Conservation (phyloP, 2,888 invertebrate species). For the Rapana venosa region DNA sequence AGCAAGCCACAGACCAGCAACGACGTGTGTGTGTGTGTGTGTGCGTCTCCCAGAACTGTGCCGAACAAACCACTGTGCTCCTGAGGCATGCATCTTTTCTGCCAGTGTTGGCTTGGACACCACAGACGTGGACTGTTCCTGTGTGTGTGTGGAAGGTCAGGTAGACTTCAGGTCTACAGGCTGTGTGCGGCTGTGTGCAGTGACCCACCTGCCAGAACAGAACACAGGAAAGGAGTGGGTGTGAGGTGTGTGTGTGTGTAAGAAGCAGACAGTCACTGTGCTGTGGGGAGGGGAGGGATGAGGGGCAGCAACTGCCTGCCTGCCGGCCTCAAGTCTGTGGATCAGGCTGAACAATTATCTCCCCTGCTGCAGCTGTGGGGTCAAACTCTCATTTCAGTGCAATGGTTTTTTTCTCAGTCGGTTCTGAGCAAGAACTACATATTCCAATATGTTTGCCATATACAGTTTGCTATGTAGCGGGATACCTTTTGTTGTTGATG, state of each 20-base stretch:
- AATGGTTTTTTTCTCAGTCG: not conserved
- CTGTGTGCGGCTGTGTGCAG: no score
- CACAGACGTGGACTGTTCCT: no score
- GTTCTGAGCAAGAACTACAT: not conserved
- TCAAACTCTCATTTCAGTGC: conserved; percentile 32
- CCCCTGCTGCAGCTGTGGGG: not conserved
- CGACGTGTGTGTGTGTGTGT: not conserved
- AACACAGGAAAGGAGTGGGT: no score
- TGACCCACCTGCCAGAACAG: no score
- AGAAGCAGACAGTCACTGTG: no score
- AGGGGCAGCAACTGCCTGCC: not conserved
- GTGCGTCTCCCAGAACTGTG: not conserved
- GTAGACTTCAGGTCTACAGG: no score
- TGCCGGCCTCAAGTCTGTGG: not conserved
- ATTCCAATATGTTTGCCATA: conserved; percentile 36
- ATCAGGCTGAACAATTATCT: not conserved
- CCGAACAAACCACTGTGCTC: not conserved
- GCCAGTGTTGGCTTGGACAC: not conserved
- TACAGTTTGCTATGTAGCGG: conserved; percentile 11
- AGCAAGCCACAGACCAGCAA: not conserved
- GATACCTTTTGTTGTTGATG: not conserved
- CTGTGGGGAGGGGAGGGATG: not conserved
- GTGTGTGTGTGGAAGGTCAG: no score
- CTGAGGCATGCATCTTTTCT: not conserved
- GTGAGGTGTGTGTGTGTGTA: no score